Evolutionary conservation across 1,140 invertebrate genomes (phyloP), one percentile per base, ranked within the genome.

Genomic region (Sitobion miscanthi): DNA sequence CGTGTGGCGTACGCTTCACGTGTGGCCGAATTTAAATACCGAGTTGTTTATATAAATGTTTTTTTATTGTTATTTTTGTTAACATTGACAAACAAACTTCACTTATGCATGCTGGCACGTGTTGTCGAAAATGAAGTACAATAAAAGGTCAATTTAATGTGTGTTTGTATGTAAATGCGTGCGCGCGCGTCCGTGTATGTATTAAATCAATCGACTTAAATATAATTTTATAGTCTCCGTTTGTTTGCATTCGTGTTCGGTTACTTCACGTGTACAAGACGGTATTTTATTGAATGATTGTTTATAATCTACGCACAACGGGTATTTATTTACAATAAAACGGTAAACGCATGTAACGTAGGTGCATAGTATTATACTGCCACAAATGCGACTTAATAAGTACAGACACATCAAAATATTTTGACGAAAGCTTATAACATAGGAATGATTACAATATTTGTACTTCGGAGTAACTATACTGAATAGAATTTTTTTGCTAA

Each of bases 161-260:
- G 88, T 90, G 52, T 38, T 57, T 38, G 49, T 90, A 57, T 90
- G 88, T 90, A 90, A 90, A 90, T 21, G 52, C 5, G 49, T 42
- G 88, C 52, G 88, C 11, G 49, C 52, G 52, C 87, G n/a, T 2
- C 25, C 14, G 47, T n/a, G 30, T 45, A n/a, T 54, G n/a, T 88
- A 88, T 88, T 88, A 88, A 90, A 57, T 90, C 88, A 57, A 90
- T 90, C 88, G 88, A 57, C 88, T 90, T 25, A 57, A 90, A 90
- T 90, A 90, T 90, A 54, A 57, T 57, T 54, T 90, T 90, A 57
- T 90, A 30, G 87, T 88, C 35, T 90, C 14, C 21, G 52, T 90
- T 57, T 38, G 88, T 54, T 90, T 38, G 14, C 88, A 2, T 57
- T 57, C 52, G 49, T 90, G 21, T 90, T 21, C 86, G 47, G 30